Percentiles rank a stretch among this genome's conserved stretches.
These are phyloP conservation scores for Pogoniulus pusillus DNA, from an alignment of 2,797 vertebrate species.

Conservation along the genomic window DNA sequence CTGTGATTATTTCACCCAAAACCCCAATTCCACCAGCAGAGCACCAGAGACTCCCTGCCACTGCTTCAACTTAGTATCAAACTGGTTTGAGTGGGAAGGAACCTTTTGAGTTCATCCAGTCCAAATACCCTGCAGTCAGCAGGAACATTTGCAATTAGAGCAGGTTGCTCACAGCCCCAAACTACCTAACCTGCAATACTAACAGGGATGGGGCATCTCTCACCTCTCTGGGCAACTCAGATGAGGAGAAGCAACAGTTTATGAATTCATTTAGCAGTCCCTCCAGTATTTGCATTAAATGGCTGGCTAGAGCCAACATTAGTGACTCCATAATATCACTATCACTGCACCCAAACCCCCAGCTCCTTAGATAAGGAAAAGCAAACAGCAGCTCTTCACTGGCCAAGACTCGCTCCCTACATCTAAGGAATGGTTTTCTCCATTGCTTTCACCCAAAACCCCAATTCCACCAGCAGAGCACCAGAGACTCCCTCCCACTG, in stretches of 20 bases:
- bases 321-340: background rate
- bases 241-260: background rate
- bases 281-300: background rate
- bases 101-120: background rate
- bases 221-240: background rate
- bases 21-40: too few relatives aligned
- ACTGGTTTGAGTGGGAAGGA: too few relatives aligned
- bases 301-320: background rate
- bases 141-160: background rate
- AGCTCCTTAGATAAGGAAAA: background rate
- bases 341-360: background rate
- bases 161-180: background rate
- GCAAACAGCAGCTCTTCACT: background rate
- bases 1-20: too few relatives aligned
- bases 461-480: rapidly evolving
- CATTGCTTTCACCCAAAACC: too few relatives aligned
- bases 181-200: background rate
- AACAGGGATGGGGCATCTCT: too few relatives aligned
- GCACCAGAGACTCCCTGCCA: background rate
- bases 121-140: background rate
- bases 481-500: background rate
- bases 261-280: background rate
- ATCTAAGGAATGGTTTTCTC: rapidly evolving
- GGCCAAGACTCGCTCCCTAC: background rate
- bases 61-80: background rate